Evolutionary conservation across 2,113 vertebrate species (phyloP), one percentile per base, ranked within the genome.

Genomic region (Notarius lentiginosus): DNA sequence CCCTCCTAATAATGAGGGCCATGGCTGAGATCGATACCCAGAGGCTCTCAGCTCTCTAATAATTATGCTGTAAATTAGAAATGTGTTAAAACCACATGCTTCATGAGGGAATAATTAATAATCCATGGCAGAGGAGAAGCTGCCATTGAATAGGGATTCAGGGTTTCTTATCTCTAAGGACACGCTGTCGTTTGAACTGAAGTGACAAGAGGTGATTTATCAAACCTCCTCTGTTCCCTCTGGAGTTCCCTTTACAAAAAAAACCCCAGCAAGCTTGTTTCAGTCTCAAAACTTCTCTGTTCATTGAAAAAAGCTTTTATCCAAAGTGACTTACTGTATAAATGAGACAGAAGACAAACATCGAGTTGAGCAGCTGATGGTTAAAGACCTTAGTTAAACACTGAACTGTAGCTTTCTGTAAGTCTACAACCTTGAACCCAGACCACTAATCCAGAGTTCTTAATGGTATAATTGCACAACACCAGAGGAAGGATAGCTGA

Each of bases 31-130:
- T 81, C 18, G 30, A 81, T 20, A 12, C 30, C 56, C 56, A 12
- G 56, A 81, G 56, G 79, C 56, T 81, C 30, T 22, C 10, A 20
- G 56, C 56, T 22, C 9, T 81, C 10, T 61, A 61, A 81, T 81
- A 81, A 81, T 81, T 81, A 81, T 47, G 58, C 56, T 47, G 56
- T 61, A 81, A 81, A 81, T 81, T 61, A 61, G 6, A 61, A 81
- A 47, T 61, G 79, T 81, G 9, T 81, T 81, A 41, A 61, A 81
- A 81, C 30, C 79, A 61, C 79, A 81, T 14, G 30, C 27, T 60
- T 60, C 56, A 81, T 47, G 77, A 34, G 77, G 30, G 20, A 81
- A 41, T 81, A 47, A 61, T 81, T 81, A 81, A 81, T 81, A 61
- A 47, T 7, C 79, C 79, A 7, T 1, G 7, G 56, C 10, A 47